These are phyloP conservation scores for Cacatua alba DNA, from an alignment of 2,113 vertebrate species.

Conservation along the genomic window DNA sequence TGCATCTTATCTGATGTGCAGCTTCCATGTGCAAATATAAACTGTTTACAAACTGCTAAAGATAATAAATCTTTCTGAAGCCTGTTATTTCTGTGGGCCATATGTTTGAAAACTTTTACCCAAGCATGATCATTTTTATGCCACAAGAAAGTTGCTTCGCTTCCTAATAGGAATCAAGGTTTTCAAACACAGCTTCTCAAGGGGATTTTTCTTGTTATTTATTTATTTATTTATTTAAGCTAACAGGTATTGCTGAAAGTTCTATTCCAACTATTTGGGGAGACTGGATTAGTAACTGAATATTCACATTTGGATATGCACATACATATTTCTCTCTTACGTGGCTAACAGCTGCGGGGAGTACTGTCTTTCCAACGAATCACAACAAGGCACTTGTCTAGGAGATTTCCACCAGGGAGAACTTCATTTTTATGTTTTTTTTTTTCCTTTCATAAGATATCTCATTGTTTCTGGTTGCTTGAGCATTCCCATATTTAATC, in stretches of 20 bases:
- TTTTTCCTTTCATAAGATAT: background rate
- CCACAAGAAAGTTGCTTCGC: background rate
- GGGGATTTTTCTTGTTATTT: background rate
- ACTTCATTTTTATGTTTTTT: background rate
- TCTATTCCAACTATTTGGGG: background rate
- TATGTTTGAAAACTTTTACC: background rate
- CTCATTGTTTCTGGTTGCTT: background rate
- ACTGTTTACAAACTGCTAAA: background rate
- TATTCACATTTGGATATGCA: slow-evolving; percentile 16
- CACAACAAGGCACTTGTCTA: background rate
- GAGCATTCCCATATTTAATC: background rate
- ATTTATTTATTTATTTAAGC: background rate
- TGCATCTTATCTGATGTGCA: background rate
- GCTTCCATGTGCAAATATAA: background rate
- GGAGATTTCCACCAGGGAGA: background rate
- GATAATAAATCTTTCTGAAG: background rate
- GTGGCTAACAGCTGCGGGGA: slow-evolving; percentile 38
- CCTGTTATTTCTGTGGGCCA: background rate
- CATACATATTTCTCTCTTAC: slow-evolving; percentile 27
- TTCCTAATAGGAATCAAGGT: background rate
- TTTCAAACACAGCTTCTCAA: background rate
- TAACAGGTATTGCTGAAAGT: background rate
- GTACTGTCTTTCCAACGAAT: slow-evolving; percentile 5
- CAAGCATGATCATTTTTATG: background rate
- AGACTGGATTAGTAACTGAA: slow-evolving; percentile 3